Percentiles rank a stretch among this genome's conserved stretches.
Conservation (phyloP, 2,113 vertebrate species). For the Bos javanicus region DNA sequence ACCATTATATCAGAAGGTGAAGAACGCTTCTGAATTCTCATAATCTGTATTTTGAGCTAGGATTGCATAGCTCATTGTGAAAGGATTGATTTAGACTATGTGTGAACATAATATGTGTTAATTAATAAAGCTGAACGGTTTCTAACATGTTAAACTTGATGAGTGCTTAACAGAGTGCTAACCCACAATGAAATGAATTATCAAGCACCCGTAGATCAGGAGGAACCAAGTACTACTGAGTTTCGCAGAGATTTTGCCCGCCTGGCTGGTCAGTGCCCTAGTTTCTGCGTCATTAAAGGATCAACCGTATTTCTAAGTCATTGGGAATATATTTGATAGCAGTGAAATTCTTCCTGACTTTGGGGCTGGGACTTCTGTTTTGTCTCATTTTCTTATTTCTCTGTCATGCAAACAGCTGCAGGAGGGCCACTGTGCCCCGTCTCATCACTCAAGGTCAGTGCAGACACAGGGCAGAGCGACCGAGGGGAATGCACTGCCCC, state of each 20-base stretch:
- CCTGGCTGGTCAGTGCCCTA: not conserved
- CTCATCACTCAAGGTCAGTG: slow-evolving; percentile 42
- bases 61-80: not conserved
- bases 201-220: not conserved
- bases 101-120: not conserved
- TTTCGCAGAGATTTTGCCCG: not conserved
- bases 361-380: slow-evolving; percentile 16
- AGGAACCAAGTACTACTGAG: not conserved
- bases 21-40: not conserved
- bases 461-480: slow-evolving; percentile 5
- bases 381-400: not conserved
- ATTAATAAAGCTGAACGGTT: not conserved
- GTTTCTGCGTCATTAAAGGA: not conserved
- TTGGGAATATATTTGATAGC: slow-evolving; percentile 24
- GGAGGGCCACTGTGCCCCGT: not conserved
- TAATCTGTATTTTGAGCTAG: not conserved
- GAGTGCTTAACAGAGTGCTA: not conserved
- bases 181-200: not conserved
- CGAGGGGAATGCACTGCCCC: not conserved
- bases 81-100: not conserved
- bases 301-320: not conserved
- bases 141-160: not conserved
- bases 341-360: slow-evolving; percentile 43
- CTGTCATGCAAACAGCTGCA: slow-evolving; percentile 27
- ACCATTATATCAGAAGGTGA: not conserved